Base-by-base conservation (phyloP, 2,797 vertebrate species). In the Rhynchonycteris naso region DNA sequence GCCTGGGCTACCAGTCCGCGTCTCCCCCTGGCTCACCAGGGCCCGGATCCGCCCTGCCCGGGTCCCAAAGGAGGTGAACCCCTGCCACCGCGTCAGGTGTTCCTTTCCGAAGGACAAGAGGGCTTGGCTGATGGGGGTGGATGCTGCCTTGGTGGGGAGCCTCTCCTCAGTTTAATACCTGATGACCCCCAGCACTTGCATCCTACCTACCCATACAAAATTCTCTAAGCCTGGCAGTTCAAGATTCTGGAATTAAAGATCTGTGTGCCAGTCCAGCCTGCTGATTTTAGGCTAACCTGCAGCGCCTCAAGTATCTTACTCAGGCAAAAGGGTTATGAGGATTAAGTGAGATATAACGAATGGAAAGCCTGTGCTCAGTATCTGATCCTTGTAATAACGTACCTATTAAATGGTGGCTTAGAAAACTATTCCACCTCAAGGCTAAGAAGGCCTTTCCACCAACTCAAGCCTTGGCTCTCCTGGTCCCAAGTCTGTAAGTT, bases 1-100 rank as follows among this genome's bases (percentile, higher is more conserved):
- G 94, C 92, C 82, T 3, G 95, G 95, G 90, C 96, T 95, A 93
- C 80, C 26, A 28, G 91, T 71, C 82, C n/a, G 83, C 30, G 54
- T 94, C 96, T 90, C 96, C 93, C 78, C 2, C 2, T 22, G 84
- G 35, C 80, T 90, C 35, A 6, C 88, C 58, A 2, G 72, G 86
- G 47, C 33, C 81, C 88, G 79, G 91, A 95, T 82, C 30, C 30
- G 88, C 54, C 88, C 81, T 69, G n/a, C 94, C 95, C 79, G 26
- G 72, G 71, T 63, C n/a, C 74, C 3, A 2, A 65, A 47, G 26
- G 50, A 68, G 26, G 11, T 9, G 74, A 33, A 52, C 59, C 38
- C 50, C 38, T 2, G n/a, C 81, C 11, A 28, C 2, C 0, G 38
- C 26, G 0, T 4, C 43, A 22, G 0, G 30, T 3, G 13, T 21